Base-by-base conservation (phyloP, 2,113 vertebrate genomes). In the Amphiprion percula region DNA sequence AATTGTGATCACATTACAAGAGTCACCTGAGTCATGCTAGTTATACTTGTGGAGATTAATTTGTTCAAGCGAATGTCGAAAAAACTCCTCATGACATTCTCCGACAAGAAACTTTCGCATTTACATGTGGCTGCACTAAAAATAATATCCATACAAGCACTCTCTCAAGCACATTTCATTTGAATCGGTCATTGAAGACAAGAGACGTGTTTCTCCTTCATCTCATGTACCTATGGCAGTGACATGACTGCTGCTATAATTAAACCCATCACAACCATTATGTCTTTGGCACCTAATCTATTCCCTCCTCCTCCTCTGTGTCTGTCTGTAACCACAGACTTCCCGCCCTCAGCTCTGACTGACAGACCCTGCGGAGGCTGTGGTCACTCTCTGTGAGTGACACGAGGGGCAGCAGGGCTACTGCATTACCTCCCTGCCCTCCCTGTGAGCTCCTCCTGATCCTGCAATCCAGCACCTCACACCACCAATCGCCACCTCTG, bases 291-390 rank as follows among this genome's bases (percentile, higher is more conserved):
- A 91, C 73, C 84, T 88, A 87, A 89, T 92, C 89, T 88, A 87
- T 90, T 83, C 82, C 82, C 69, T 80, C 71, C 74, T 83, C 78
- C 67, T 19, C 74, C 72, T 87, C 79, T 66, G 77, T 50, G 62
- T 88, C 90, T 82, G 83, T 82, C 84, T 87, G 82, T 37, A 75
- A 90, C 89, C 89, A 83, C 91, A 90, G 86, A 91, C 88, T 84
- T 88, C 82, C 83, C 80, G 47, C 89, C 84, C 80, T 90, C 60
- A 47, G 74, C 73, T 41, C 69, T 93, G 93, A 94, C 78, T 94
- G 94, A 93, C 93, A 93, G 91, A 87, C 90, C 87, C 90, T 69
- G 63, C 68, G 87, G 92, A 88, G 80, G 79, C 83, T 90, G 88
- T 88, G 92, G 92, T 93, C 90, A 90, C 83, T 84, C 86, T 54